phyloP scores from a whole-genome alignment of 2,888 invertebrate genomes.

The Noctua pronuba region DNA sequence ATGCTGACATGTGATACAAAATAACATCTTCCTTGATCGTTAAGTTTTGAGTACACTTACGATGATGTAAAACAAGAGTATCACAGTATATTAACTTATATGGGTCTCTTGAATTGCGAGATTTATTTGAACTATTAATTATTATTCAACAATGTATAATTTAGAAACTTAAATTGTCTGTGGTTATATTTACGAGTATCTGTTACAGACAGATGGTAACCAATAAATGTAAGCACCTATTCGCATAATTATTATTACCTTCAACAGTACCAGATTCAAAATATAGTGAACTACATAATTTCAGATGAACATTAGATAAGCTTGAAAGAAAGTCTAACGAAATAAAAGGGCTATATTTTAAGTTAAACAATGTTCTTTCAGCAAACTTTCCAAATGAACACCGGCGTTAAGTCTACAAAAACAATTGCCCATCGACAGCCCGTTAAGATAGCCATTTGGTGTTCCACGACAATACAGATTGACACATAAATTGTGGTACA shows the following conservation, averaged over 20 bases:
- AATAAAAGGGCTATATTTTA: not conserved
- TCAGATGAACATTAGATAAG: not conserved
- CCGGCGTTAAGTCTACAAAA: conserved; percentile 51
- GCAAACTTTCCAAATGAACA: conserved; percentile 56
- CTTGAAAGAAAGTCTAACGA: not conserved
- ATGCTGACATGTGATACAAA: conserved; percentile 4
- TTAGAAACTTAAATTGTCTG: not conserved
- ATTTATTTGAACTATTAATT: conserved; percentile 13
- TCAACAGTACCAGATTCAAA: not conserved
- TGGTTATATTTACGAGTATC: conserved; percentile 8
- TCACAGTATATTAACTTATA: not conserved
- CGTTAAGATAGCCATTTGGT: conserved; percentile 63
- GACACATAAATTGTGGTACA: conserved; percentile 82
- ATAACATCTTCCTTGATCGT: not conserved
- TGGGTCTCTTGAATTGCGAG: not conserved
- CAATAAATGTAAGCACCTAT: conserved; percentile 22
- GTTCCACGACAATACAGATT: conserved; percentile 78
- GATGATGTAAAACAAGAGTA: not conserved
- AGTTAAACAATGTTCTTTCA: conserved; percentile 31
- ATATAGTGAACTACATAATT: not conserved
- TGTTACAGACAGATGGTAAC: conserved; percentile 4
- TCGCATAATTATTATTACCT: not conserved
- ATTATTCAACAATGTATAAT: conserved; percentile 15
- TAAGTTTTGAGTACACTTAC: not conserved
- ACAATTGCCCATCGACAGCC: conserved; percentile 64